Evolutionary conservation across 2,113 vertebrate genomes (phyloP).

Genomic region (Callorhinus ursinus): DNA sequence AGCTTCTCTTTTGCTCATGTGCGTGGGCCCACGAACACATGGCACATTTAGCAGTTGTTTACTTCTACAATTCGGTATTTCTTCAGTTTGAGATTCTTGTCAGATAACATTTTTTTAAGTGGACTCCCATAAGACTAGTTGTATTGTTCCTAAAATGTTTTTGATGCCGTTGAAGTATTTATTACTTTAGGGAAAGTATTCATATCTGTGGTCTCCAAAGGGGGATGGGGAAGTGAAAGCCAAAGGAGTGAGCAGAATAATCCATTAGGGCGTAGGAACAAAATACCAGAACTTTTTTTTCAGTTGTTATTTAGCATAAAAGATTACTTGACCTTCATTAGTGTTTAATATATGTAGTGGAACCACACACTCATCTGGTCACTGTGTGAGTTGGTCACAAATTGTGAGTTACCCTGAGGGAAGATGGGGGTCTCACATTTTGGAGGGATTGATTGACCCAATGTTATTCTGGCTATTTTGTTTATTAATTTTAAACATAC

Average conservation of each 20-base stretch:
- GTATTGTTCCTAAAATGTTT: neutral
- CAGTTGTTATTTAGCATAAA: neutral
- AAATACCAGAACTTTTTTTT: neutral
- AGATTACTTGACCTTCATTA: neutral
- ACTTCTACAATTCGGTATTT: neutral
- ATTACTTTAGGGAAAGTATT: neutral
- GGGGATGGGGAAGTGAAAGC: accelerated
- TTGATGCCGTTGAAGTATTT: neutral
- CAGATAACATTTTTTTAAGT: neutral
- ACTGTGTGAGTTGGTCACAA: neutral
- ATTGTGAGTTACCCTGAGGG: neutral
- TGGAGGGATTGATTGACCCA: neutral
- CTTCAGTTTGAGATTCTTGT: neutral
- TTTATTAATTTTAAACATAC: neutral
- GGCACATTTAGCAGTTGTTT: neutral
- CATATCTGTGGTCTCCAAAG: neutral
- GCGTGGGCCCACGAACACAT: neutral
- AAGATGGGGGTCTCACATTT: neutral
- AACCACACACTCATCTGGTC: neutral
- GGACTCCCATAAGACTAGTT: neutral
- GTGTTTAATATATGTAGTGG: neutral
- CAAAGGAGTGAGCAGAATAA: neutral
- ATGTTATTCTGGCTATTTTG: neutral
- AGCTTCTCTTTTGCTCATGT: slow-evolving; percentile 1
- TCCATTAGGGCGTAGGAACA: neutral